Evolutionary conservation across 2,888 invertebrate species (phyloP).

Genomic region (Acronicta leporina): DNA sequence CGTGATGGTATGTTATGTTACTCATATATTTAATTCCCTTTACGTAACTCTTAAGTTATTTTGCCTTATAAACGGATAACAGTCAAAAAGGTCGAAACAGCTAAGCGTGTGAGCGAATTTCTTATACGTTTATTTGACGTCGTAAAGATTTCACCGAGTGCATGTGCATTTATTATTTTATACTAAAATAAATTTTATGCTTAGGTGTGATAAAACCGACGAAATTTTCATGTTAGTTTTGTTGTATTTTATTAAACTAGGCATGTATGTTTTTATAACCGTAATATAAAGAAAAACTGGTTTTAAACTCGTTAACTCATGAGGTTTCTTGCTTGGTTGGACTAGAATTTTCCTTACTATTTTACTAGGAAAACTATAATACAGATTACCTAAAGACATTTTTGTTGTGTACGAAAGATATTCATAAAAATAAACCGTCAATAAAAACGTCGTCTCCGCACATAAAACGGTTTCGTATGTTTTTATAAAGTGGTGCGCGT

Average conservation of each 20-base stretch:
- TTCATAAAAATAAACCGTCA: conserved; percentile 45
- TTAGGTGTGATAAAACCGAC: not conserved
- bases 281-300: not conserved
- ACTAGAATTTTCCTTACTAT: too few relatives aligned
- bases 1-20: too few relatives aligned
- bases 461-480: conserved; percentile 55
- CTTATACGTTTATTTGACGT: not conserved
- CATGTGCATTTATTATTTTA: not conserved
- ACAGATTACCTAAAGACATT: not conserved
- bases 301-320: not conserved
- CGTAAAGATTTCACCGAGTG: not conserved
- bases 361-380: not conserved
- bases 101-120: not conserved
- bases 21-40: too few relatives aligned
- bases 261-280: not conserved
- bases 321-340: not conserved
- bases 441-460: conserved; percentile 43
- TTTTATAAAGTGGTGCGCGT: conserved; percentile 47
- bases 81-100: not conserved
- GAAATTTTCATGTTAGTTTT: not conserved
- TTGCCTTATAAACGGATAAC: not conserved
- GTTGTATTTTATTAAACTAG: not conserved
- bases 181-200: conserved; percentile 2
- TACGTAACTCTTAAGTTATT: too few relatives aligned
- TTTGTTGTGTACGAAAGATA: conserved; percentile 26